Conservation (phyloP, 1,140 invertebrate genomes). For the Neuroterus valhalla region DNA sequence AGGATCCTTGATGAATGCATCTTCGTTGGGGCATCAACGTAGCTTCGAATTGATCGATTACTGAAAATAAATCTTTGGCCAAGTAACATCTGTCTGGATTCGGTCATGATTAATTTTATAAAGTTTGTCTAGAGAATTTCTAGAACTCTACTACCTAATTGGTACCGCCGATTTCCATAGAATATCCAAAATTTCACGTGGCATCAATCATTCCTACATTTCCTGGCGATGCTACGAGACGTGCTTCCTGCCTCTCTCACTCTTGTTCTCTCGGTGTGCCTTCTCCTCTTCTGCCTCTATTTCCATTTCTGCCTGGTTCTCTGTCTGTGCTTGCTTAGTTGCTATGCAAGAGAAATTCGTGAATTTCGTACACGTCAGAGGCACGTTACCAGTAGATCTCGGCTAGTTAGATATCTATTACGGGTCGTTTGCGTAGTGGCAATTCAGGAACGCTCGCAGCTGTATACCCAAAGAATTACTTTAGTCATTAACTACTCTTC, state of each 20-base stretch:
- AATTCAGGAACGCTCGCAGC: background rate
- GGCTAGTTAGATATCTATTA: constrained; percentile 25
- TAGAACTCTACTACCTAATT: constrained; percentile 15
- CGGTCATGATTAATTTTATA: constrained; percentile 4
- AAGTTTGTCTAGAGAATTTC: constrained; percentile 8
- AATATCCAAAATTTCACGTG: constrained; percentile 45
- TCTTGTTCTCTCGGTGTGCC: constrained; percentile 8
- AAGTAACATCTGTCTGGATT: constrained; percentile 11
- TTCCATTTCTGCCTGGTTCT: background rate
- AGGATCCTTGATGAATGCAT: no score
- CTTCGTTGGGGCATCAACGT: no score
- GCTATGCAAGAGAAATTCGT: constrained; percentile 27
- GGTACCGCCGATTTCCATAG: constrained; percentile 38
- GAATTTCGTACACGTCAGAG: constrained; percentile 27
- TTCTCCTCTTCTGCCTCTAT: background rate
- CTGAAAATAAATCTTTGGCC: constrained; percentile 20
- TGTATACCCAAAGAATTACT: constrained; percentile 11
- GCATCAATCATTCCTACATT: constrained; percentile 51
- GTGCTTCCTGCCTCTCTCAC: constrained; percentile 22
- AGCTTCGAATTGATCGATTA: background rate
- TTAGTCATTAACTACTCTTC: constrained; percentile 7
- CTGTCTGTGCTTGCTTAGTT: constrained; percentile 4
- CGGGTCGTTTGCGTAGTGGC: constrained; percentile 17
- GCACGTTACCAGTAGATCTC: constrained; percentile 18
- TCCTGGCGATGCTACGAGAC: constrained; percentile 41